Percentiles rank a stretch among this genome's conserved stretches.
Evolutionary conservation across 2,113 vertebrate genomes (phyloP).

Genomic region (Saimiri boliviensis): DNA sequence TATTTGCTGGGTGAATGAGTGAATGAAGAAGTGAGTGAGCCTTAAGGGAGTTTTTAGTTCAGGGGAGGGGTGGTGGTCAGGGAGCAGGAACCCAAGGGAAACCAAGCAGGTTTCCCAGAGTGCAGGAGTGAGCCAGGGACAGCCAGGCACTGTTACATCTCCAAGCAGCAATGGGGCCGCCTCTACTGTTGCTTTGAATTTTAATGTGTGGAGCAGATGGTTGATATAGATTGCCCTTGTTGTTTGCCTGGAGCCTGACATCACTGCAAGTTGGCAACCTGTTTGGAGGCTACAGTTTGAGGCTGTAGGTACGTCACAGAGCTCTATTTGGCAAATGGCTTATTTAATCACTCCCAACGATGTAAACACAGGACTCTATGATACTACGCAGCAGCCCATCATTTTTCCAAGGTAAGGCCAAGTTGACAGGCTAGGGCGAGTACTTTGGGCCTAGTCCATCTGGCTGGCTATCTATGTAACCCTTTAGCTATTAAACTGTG

Average conservation of each 20-base stretch:
- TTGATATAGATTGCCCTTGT: slow-evolving; percentile 54
- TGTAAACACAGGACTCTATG: background rate
- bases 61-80: background rate
- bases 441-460: background rate
- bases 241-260: slow-evolving; percentile 68
- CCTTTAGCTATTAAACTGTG: background rate
- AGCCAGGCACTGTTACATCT: background rate
- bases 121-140: background rate
- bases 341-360: background rate
- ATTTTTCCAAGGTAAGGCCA: slow-evolving; percentile 25
- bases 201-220: slow-evolving; percentile 58
- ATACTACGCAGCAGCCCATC: slow-evolving; percentile 16
- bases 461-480: background rate
- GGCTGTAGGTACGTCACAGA: background rate
- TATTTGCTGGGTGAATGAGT: background rate
- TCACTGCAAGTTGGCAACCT: slow-evolving; percentile 20
- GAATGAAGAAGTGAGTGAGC: background rate
- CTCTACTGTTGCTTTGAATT: slow-evolving; percentile 28
- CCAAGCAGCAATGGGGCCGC: background rate
- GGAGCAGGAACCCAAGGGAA: background rate
- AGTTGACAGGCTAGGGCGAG: slow-evolving; percentile 35
- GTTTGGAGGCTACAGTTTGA: slow-evolving; percentile 27
- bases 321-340: slow-evolving; percentile 36
- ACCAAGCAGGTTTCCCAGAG: background rate
- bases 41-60: background rate